Conservation (phyloP, 2,797 vertebrate genomes). For the Clarias platycephalus region DNA sequence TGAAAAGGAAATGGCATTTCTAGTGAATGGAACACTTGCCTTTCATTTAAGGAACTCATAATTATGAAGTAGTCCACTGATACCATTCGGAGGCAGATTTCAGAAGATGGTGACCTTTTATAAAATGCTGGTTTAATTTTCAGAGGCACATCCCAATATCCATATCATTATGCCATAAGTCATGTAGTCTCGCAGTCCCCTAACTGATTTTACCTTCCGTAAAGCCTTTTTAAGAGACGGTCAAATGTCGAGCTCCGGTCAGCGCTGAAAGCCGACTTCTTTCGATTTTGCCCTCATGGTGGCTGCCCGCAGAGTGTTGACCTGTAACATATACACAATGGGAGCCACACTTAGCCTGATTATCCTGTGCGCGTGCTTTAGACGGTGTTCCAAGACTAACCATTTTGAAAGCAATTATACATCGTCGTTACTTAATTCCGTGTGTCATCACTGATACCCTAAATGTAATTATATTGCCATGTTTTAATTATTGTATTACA, state of each 20-base stretch:
- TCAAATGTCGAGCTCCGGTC: conserved; percentile 25
- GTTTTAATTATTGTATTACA: conserved; percentile 44
- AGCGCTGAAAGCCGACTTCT: conserved; percentile 3
- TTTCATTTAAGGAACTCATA: conserved; percentile 31
- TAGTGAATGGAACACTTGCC: background rate
- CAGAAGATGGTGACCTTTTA: conserved; percentile 34
- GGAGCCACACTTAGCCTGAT: conserved; percentile 20
- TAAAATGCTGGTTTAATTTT: conserved; percentile 31
- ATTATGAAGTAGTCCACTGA: conserved; percentile 31
- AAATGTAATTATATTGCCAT: conserved; percentile 45
- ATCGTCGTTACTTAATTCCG: conserved; percentile 39
- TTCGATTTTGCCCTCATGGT: background rate
- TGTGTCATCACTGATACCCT: conserved; percentile 32
- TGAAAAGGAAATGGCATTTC: background rate
- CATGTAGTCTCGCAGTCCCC: conserved; percentile 16
- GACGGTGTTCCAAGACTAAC: conserved; percentile 30
- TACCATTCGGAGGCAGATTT: background rate
- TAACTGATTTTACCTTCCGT: conserved; percentile 17
- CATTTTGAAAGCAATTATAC: conserved; percentile 46
- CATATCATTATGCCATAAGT: conserved; percentile 26
- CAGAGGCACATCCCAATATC: conserved; percentile 24
- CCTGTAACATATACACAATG: conserved; percentile 12
- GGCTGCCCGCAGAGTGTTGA: conserved; percentile 13
- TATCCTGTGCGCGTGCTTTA: conserved; percentile 19
- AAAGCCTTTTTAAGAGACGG: conserved; percentile 10